phyloP scores from a whole-genome alignment of 1,140 invertebrate genomes.

The Caerostris extrusa region DNA sequence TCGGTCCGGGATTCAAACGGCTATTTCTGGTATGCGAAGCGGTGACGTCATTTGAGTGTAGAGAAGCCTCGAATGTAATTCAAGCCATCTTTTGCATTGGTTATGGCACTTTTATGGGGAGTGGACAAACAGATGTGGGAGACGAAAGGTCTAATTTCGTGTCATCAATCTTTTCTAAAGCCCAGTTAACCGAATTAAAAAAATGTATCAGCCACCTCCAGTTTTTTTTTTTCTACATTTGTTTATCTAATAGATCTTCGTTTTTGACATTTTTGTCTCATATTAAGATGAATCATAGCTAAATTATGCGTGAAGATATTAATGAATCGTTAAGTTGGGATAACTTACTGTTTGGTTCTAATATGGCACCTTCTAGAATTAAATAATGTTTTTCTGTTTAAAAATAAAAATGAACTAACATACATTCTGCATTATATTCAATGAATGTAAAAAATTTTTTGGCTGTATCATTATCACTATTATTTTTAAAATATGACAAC shows the following conservation, averaged over 20 bases:
- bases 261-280: no score
- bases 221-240: not conserved
- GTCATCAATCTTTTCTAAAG: not conserved
- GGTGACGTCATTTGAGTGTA: not conserved
- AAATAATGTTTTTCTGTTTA: no score
- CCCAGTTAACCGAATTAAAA: not conserved
- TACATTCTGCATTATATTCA: no score
- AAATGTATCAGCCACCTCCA: not conserved
- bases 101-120: not conserved
- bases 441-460: no score
- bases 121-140: conserved; percentile 12
- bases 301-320: no score
- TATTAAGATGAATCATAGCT: no score
- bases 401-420: no score
- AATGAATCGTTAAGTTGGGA: no score
- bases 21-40: conserved; percentile 8
- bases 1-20: not conserved
- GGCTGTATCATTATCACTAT: no score
- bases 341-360: no score
- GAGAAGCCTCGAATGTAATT: not conserved
- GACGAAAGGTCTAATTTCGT: not conserved
- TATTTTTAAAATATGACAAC: no score
- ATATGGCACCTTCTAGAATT: no score
- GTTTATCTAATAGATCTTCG: not conserved
- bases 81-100: not conserved